These are phyloP conservation scores for Microctonus brassicae DNA, from an alignment of 2,888 invertebrate species.

Conservation along the genomic window DNA sequence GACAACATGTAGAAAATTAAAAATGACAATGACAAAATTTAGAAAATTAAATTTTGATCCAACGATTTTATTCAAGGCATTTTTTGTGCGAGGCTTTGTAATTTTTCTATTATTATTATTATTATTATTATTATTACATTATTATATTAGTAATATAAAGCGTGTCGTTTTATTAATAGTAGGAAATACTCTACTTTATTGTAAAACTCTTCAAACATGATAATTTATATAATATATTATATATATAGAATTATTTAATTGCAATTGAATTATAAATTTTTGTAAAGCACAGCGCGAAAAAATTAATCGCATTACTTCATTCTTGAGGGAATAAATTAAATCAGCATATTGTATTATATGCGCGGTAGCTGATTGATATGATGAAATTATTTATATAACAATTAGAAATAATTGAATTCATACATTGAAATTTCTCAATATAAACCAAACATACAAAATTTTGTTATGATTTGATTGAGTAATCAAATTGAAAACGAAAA, in stretches of 20 bases:
- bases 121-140: neutral
- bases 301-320: neutral
- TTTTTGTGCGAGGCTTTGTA: neutral
- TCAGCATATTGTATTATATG: neutral
- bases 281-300: neutral
- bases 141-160: neutral
- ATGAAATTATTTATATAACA: neutral
- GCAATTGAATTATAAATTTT: neutral
- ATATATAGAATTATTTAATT: neutral
- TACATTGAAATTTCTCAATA: neutral
- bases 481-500: neutral
- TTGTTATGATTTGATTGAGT: neutral
- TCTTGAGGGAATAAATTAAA: too few species aligned
- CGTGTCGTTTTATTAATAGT: neutral
- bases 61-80: neutral
- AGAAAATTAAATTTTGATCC: neutral
- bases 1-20: neutral
- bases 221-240: neutral
- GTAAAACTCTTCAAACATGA: neutral
- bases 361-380: neutral
- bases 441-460: neutral
- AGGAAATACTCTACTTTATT: neutral
- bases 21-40: neutral
- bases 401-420: neutral
- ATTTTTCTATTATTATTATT: neutral